phyloP scores from a whole-genome alignment of 2,888 invertebrate genomes.

The Caenorhabditis sulstoni region DNA sequence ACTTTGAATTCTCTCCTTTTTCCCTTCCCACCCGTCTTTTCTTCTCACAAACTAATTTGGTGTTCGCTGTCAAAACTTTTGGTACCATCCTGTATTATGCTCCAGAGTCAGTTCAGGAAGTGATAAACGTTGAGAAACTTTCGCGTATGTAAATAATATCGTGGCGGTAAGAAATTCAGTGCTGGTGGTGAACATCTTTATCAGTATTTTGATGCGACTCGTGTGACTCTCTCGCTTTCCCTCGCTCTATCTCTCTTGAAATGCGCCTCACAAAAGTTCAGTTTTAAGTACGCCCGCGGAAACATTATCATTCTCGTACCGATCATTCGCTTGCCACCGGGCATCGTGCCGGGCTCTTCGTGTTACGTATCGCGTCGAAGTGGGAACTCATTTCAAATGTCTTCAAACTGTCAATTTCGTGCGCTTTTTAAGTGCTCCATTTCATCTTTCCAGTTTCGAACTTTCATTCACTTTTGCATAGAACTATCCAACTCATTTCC shows the following conservation, averaged over 20 bases:
- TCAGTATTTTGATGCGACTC: conserved; percentile 50
- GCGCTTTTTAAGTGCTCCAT: too few relatives aligned
- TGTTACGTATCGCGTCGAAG: conserved; percentile 13
- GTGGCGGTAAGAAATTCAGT: conserved; percentile 29
- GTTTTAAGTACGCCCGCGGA: conserved; percentile 42
- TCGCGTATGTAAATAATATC: conserved; percentile 31
- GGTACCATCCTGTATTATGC: too few relatives aligned
- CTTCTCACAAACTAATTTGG: too few relatives aligned
- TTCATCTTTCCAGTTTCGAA: too few relatives aligned
- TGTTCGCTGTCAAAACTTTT: too few relatives aligned
- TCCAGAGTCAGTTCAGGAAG: not conserved
- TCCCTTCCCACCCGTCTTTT: not conserved
- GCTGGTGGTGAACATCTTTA: conserved; percentile 37
- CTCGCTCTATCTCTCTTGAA: conserved; percentile 6
- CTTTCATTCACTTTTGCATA: too few relatives aligned
- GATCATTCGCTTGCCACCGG: conserved; percentile 50
- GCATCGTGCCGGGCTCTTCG: conserved; percentile 47
- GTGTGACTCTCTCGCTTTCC: too few relatives aligned
- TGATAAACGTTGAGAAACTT: conserved; percentile 29
- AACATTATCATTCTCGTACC: conserved; percentile 54
- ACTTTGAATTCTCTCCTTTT: not conserved
- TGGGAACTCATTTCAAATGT: too few relatives aligned
- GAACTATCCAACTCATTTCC: not conserved
- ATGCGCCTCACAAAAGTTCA: conserved; percentile 39
- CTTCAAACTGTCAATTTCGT: too few relatives aligned